Evolutionary conservation across 2,797 vertebrate genomes (phyloP), one percentile per base, ranked within the genome.

Genomic region (Enteromius anoplus): DNA sequence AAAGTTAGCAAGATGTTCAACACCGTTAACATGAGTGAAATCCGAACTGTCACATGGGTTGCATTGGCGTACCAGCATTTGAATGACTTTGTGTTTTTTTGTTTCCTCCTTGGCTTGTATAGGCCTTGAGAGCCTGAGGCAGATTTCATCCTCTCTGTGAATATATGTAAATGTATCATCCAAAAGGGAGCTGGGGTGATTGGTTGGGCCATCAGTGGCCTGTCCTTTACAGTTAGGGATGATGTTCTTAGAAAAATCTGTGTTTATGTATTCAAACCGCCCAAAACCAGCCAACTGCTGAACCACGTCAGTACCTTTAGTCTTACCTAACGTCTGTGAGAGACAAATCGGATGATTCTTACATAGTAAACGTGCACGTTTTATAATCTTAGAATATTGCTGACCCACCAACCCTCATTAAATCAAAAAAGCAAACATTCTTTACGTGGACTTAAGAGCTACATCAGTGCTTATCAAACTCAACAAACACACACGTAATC

Each of bases 381-480:
- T 78, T 53, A 26, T 69, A 72, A 83, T 29, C 26, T 72, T 40
- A 71, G 78, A 78, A 62, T 42, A 75, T 7, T 5, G 12, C 45
- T 23, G 32, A 79, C 51, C 69, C 53, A 2, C 21, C 60, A 9
- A 75, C 32, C 62, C 12, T 60, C n/a, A 76, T 78, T 34, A 19
- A 64, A 80, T 83, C 14, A 21, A 66, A 69, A 81, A 68, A 64
- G 58, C 47, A 17, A 53, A 77, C 51, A 72, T 42, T 78, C 49
- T 81, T 51, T 75, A 21, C 34, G n/a, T 14, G 51, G 55, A 84
- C 79, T 78, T 40, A 68, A 26, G 53, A 75, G 76, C 49, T 23
- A 60, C 51, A 83, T 79, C 42, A 80, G 64, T 72, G 26, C n/a
- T 62, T 53, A 83, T 83, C 66, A 68, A 77, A 83, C 58, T 2